A percentile compares a stretch with the other conserved stretches of the same genome.
Conservation (phyloP, 1,140 invertebrate species). For the Drosophila burlai region DNA sequence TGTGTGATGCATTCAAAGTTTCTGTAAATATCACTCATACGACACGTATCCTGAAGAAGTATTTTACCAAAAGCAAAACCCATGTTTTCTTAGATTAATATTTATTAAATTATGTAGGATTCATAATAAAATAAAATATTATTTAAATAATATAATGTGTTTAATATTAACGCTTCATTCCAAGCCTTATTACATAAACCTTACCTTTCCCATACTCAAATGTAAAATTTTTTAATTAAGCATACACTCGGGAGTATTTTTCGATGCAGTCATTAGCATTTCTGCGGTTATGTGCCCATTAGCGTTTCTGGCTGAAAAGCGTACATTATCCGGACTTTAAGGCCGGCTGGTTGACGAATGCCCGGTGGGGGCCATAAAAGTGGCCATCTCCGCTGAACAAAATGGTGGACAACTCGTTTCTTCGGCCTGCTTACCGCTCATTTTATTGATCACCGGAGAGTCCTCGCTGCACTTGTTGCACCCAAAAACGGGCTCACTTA, state of each 20-base stretch:
- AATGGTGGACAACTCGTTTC: conserved; percentile 29
- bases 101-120: background rate
- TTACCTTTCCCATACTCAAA: background rate
- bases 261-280: conserved; percentile 1
- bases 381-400: conserved; percentile 21
- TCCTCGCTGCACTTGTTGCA: conserved; percentile 58
- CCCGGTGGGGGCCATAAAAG: conserved; percentile 29
- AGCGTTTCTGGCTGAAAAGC: conserved; percentile 26
- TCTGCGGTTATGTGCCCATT: conserved; percentile 21
- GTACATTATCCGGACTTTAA: conserved; percentile 23
- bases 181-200: background rate
- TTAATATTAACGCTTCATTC: background rate
- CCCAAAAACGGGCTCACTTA: conserved; percentile 44
- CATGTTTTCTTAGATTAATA: background rate
- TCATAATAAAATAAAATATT: background rate
- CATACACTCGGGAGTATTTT: background rate
- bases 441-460: conserved; percentile 41
- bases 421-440: conserved; percentile 9
- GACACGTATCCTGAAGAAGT: background rate
- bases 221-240: conserved; percentile 9
- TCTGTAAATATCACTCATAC: too few relatives aligned
- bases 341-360: conserved; percentile 31
- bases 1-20: too few relatives aligned
- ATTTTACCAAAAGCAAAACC: background rate
- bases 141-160: background rate